Conservation (phyloP, 1,140 invertebrate genomes). For the Plodia interpunctella region DNA sequence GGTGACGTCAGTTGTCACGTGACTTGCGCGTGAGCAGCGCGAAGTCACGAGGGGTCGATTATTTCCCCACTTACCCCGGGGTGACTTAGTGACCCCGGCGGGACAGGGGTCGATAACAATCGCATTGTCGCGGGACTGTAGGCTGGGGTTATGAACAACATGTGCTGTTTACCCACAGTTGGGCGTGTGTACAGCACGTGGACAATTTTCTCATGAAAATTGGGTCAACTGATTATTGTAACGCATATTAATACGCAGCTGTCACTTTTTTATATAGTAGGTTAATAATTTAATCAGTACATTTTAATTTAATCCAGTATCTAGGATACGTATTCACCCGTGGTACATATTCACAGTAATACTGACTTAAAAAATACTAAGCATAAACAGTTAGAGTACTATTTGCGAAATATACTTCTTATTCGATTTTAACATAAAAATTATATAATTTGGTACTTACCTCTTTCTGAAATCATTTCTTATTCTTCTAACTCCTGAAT, state of each 20-base stretch:
- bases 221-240: conserved; percentile 2
- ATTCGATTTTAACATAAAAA: no score
- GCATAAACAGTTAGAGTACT: no score
- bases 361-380: no score
- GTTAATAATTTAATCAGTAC: background rate
- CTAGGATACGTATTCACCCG: background rate
- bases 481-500: no score
- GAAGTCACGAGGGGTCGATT: conserved; percentile 32
- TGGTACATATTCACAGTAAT: no score
- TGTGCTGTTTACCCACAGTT: conserved; percentile 46
- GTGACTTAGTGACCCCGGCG: conserved; percentile 55
- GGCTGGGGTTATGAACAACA: conserved; percentile 43
- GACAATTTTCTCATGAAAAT: conserved; percentile 30
- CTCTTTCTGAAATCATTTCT: no score
- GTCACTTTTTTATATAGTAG: background rate
- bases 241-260: background rate
- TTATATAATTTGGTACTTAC: no score
- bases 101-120: conserved; percentile 42
- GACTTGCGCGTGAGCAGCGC: conserved; percentile 33
- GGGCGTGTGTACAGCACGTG: conserved; percentile 50
- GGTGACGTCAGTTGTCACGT: conserved; percentile 28
- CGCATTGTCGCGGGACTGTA: conserved; percentile 38
- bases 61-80: conserved; percentile 29
- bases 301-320: background rate
- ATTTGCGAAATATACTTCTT: no score